These are phyloP conservation scores for Oncorhynchus gorbuscha DNA, from an alignment of 2,113 vertebrate species.

Conservation along the genomic window DNA sequence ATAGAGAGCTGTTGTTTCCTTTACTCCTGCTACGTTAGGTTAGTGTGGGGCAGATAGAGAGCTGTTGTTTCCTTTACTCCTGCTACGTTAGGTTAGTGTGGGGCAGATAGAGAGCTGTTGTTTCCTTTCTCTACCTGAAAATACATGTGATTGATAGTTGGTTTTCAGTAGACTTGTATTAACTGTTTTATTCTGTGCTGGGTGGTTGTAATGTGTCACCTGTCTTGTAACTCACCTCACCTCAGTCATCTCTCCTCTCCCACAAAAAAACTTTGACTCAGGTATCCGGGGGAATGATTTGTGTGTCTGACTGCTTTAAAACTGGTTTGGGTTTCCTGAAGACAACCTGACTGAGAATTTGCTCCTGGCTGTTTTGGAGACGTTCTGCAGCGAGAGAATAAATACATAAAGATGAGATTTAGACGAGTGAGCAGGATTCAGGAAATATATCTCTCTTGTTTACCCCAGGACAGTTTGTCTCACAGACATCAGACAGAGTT, in stretches of 20 bases:
- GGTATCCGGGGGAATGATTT: conserved; percentile 4
- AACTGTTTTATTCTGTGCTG: not conserved
- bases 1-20: no score
- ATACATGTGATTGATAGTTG: no score
- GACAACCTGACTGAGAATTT: not conserved
- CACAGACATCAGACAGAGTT: conserved; percentile 19
- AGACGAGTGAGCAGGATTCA: conserved; percentile 35
- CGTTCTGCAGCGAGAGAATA: no score
- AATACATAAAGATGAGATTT: conserved; percentile 7
- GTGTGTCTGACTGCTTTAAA: not conserved
- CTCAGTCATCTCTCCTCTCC: not conserved
- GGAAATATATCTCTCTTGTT: conserved; percentile 40
- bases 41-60: no score
- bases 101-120: no score
- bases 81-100: no score
- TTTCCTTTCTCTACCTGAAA: no score
- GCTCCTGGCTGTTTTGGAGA: not conserved
- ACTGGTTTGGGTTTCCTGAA: not conserved
- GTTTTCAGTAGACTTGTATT: no score
- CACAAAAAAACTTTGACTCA: not conserved
- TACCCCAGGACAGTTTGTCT: conserved; percentile 21
- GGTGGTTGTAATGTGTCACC: not conserved
- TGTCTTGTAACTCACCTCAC: not conserved
- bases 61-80: no score
- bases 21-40: no score